Evolutionary conservation across 53 echinoderm and acorn worm genomes (phyloP).

Genomic region (Zoroaster sp.): DNA sequence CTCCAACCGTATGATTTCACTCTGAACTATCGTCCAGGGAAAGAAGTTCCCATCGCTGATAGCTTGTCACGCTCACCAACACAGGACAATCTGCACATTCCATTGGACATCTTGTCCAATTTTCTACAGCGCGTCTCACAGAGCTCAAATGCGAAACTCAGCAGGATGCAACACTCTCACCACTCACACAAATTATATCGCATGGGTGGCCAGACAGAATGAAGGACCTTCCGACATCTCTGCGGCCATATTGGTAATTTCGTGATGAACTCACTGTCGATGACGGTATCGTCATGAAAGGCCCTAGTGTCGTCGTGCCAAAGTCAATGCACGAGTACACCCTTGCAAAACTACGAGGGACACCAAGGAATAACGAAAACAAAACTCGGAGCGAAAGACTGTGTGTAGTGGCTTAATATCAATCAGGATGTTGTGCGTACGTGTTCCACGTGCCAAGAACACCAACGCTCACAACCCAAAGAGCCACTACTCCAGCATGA

Average conservation of each 20-base stretch:
- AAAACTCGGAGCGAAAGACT: slow-evolving; percentile 49
- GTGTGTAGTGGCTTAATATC: slow-evolving; percentile 46
- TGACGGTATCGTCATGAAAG: slow-evolving; percentile 53
- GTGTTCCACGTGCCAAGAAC: slow-evolving; percentile 50
- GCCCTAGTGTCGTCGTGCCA: slow-evolving; percentile 20
- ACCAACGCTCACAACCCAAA: slow-evolving; percentile 22
- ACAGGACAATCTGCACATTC: neutral
- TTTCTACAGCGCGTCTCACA: neutral
- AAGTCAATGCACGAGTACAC: slow-evolving; percentile 1
- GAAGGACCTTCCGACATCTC: slow-evolving; percentile 39
- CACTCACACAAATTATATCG: too few species aligned
- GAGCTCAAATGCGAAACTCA: slow-evolving; percentile 7
- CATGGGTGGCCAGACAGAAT: slow-evolving; percentile 63
- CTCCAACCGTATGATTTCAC: slow-evolving; percentile 59
- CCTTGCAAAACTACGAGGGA: slow-evolving; percentile 48
- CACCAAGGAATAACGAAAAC: slow-evolving; percentile 46
- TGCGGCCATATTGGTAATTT: slow-evolving; percentile 50
- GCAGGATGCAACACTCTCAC: slow-evolving; percentile 15
- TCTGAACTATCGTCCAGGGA: slow-evolving; percentile 46
- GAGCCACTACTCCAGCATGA: slow-evolving; percentile 52
- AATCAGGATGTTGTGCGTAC: slow-evolving; percentile 47
- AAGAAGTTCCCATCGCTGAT: slow-evolving; percentile 43
- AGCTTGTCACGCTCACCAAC: slow-evolving; percentile 51
- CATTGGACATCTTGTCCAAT: slow-evolving; percentile 23
- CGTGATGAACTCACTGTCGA: slow-evolving; percentile 54